Conservation (phyloP, 2,113 vertebrate genomes). For the Otolemur garnettii region DNA sequence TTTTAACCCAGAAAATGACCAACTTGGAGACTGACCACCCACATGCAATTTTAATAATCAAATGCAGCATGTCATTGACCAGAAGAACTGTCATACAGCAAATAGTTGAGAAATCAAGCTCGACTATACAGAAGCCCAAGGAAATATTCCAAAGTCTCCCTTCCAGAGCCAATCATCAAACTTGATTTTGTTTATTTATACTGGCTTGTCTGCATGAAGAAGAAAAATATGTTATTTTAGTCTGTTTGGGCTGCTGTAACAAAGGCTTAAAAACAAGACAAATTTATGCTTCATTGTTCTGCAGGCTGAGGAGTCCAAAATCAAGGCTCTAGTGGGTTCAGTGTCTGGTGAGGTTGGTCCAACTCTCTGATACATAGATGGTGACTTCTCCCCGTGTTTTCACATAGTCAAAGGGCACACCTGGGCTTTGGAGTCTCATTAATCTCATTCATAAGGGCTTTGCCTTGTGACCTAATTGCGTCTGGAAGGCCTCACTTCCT, state of each 20-base stretch:
- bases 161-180: not conserved
- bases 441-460: not conserved
- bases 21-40: not conserved
- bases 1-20: conserved; percentile 30
- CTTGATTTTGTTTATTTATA: not conserved
- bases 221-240: not conserved
- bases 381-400: not conserved
- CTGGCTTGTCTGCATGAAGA: not conserved
- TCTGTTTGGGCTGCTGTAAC: not conserved
- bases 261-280: not conserved
- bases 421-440: not conserved
- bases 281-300: not conserved
- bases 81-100: conserved; percentile 23
- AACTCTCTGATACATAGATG: not conserved
- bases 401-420: not conserved
- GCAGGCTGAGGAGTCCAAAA: not conserved
- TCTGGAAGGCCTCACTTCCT: not conserved
- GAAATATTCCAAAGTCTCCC: conserved; percentile 12
- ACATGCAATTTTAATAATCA: conserved; percentile 26
- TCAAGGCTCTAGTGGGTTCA: not conserved
- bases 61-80: not conserved
- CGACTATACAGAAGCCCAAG: not conserved
- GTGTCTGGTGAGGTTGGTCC: not conserved
- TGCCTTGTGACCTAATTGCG: not conserved
- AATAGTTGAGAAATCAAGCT: conserved; percentile 49